Percentiles rank a stretch among this genome's conserved stretches.
phyloP scores from a whole-genome alignment of 2,797 vertebrate species.

The Clamator glandarius region DNA sequence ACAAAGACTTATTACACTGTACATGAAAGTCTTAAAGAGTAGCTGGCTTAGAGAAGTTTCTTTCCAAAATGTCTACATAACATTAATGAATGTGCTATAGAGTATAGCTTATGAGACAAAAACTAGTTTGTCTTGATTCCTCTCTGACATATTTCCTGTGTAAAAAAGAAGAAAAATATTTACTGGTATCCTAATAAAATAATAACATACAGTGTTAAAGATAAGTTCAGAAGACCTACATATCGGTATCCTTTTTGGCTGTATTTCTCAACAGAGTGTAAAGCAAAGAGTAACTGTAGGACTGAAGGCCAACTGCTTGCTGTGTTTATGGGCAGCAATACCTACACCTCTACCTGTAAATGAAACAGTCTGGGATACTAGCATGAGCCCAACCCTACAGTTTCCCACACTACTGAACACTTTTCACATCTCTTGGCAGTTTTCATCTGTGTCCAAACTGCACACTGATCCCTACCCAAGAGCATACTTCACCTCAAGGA shows the following conservation, averaged over 20 bases:
- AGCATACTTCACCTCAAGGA: accelerated
- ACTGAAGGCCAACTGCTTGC: neutral
- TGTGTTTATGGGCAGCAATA: neutral
- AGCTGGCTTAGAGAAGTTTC: conserved; percentile 37
- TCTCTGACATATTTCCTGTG: neutral
- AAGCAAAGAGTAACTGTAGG: neutral
- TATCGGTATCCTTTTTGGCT: neutral
- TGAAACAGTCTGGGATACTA: neutral
- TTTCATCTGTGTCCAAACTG: neutral
- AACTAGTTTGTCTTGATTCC: neutral
- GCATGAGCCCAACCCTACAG: neutral
- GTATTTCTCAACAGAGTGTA: neutral
- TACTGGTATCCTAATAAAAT: neutral
- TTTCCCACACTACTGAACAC: accelerated
- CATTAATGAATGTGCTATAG: neutral
- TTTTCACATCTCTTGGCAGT: neutral
- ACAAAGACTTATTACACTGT: conserved; percentile 22
- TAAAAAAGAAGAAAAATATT: neutral
- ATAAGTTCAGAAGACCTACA: neutral
- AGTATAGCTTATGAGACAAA: neutral
- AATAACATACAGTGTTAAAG: neutral
- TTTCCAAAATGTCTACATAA: conserved; percentile 1
- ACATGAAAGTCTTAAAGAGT: neutral
- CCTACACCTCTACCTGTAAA: neutral
- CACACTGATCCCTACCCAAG: accelerated